Evolutionary conservation across 2,797 vertebrate genomes (phyloP), one percentile per base, ranked within the genome.

Genomic region (Lepus townsendii): DNA sequence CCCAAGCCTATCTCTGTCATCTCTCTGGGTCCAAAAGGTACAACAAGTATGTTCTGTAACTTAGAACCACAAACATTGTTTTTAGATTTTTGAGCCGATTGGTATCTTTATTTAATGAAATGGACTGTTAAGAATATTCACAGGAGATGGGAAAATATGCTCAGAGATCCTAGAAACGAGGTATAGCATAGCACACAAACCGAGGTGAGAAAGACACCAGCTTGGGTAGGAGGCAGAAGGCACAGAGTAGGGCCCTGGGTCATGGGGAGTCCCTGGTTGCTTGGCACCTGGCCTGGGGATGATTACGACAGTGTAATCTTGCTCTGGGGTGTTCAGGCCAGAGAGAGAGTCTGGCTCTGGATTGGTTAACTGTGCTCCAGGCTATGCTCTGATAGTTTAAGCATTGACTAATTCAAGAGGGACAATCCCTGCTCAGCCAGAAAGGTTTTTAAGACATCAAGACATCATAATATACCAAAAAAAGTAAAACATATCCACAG

Each of bases 401-500:
- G 5, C 16, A 78, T 16, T 60, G 38, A 73, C 3, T 54, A 65
- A 7, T 10, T 73, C 68, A 75, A 88, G 26, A 35, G 17, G 12
- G 78, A 11, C 26, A 85, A 26, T 68, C 52, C 77, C 8, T 83
- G 20, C 27, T 13, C 10, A 52, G 66, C 3, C 24, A 38, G 19
- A 52, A 83, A 79, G 26, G 19, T 11, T 16, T 71, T 62, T 30
- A 50, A 38, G 35, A 38, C 78, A 7, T 88, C 24, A 89, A 35
- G 78, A 27, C 3, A 35, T 68, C 26, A 71, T 19, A 71, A 69
- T 93, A 35, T 26, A 72, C 11, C 54, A 3, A 57, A 77, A 89
- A 20, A 71, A 27, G 27, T 68, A 76, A 76, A 93, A 65, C 13
- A 86, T 69, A 57, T n/a, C 73, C 63, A 66, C 12, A 63, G 54